Percentiles rank a stretch among this genome's conserved stretches.
Conservation (phyloP, 2,113 vertebrate species). For the Enhydra lutris region DNA sequence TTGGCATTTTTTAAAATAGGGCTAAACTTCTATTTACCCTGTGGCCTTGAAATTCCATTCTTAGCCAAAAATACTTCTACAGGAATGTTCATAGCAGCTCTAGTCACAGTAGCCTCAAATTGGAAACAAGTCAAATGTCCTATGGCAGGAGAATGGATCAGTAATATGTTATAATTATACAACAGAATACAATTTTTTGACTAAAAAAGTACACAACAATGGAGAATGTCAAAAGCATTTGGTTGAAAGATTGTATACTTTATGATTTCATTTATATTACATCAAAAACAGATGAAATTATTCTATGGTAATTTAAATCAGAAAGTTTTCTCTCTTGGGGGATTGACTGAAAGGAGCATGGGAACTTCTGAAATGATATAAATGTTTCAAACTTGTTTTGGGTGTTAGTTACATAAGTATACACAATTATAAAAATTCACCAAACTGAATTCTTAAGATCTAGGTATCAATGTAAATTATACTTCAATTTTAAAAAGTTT, state of each 20-base stretch:
- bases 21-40: not conserved
- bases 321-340: not conserved
- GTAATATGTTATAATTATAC: not conserved
- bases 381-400: not conserved
- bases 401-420: not conserved
- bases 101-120: not conserved
- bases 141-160: constrained; percentile 14
- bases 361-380: not conserved
- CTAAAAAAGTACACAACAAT: not conserved
- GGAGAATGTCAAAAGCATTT: not conserved
- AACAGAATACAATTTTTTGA: not conserved
- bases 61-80: constrained; percentile 20
- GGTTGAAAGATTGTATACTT: not conserved
- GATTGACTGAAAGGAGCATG: not conserved
- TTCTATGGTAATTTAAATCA: not conserved
- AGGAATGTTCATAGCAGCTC: constrained; percentile 1
- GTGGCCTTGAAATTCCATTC: constrained; percentile 23
- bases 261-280: not conserved
- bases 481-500: not conserved
- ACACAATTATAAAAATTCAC: not conserved
- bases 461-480: not conserved
- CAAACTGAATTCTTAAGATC: not conserved
- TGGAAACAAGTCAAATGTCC: constrained; percentile 16
- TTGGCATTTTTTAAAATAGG: constrained; percentile 32
- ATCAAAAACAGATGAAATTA: not conserved